Conservation (phyloP, 2,113 vertebrate genomes). For the Chrysochloris asiatica region DNA sequence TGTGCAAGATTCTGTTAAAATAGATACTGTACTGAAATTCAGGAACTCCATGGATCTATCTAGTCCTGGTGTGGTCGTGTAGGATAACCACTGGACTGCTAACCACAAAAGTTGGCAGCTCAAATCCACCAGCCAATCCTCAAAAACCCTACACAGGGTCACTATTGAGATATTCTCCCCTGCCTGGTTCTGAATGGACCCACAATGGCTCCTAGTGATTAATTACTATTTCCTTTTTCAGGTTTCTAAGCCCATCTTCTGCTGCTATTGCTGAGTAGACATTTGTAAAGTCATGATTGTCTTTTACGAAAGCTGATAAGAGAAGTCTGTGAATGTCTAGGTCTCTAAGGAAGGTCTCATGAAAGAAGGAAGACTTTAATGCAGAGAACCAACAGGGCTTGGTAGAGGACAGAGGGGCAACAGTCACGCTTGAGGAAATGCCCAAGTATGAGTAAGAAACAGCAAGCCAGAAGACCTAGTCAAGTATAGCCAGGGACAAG, state of each 20-base stretch:
- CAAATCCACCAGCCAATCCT: no score
- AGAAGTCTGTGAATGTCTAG: not conserved
- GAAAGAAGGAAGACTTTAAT: constrained; percentile 32
- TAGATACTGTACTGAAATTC: constrained; percentile 6
- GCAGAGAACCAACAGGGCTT: not conserved
- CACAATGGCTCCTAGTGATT: not conserved
- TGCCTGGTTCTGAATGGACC: not conserved
- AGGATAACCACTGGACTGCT: no score
- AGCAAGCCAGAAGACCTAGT: not conserved
- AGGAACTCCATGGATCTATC: not conserved
- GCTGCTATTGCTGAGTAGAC: not conserved
- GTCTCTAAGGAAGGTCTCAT: not conserved
- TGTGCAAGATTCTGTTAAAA: constrained; percentile 20
- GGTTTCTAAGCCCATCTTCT: not conserved
- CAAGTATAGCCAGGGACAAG: not conserved
- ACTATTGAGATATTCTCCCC: not conserved
- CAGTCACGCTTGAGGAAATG: not conserved
- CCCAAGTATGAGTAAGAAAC: not conserved
- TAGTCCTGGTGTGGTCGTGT: not conserved
- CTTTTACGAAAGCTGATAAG: not conserved
- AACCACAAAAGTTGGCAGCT: no score
- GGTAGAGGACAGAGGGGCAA: not conserved
- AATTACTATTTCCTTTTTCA: not conserved
- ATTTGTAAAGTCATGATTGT: not conserved
- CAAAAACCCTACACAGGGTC: no score